A percentile compares a stretch with the other conserved stretches of the same genome.
Evolutionary conservation across 1,140 invertebrate species (phyloP).

Genomic region (Neotoxoptera formosana): DNA sequence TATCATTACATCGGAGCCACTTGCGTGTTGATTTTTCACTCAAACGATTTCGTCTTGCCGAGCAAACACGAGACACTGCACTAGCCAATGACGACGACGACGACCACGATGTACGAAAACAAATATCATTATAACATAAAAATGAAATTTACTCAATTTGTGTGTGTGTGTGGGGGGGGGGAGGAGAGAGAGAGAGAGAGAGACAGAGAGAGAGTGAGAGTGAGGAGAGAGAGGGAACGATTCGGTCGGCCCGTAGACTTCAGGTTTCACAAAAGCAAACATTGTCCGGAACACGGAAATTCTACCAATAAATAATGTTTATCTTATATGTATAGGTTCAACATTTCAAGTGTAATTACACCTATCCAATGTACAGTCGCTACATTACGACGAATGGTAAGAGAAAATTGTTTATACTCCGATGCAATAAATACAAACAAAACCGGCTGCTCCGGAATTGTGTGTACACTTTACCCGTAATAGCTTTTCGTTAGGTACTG

Average conservation of each 20-base stretch:
- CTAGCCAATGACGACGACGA: neutral
- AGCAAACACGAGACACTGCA: neutral
- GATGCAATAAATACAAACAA: neutral
- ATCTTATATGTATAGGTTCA: conserved; percentile 12
- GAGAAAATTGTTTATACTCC: neutral
- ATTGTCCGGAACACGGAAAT: neutral
- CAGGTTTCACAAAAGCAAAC: neutral
- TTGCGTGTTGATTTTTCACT: conserved; percentile 51
- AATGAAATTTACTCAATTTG: neutral
- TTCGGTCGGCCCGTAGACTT: neutral
- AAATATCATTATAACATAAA: conserved; percentile 38
- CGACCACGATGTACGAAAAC: neutral
- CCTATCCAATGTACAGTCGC: neutral
- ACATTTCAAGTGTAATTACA: neutral
- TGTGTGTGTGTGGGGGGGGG: neutral
- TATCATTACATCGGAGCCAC: conserved; percentile 27
- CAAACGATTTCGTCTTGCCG: neutral
- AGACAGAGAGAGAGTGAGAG: neutral
- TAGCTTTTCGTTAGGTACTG: neutral
- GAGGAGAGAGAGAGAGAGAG: neutral
- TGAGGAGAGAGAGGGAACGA: neutral
- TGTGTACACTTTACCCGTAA: neutral
- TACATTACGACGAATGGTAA: neutral
- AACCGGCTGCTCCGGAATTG: neutral
- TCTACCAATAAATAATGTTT: neutral